These are phyloP conservation scores for Tauraco erythrolophus DNA, from an alignment of 2,113 vertebrate species.

Conservation along the genomic window DNA sequence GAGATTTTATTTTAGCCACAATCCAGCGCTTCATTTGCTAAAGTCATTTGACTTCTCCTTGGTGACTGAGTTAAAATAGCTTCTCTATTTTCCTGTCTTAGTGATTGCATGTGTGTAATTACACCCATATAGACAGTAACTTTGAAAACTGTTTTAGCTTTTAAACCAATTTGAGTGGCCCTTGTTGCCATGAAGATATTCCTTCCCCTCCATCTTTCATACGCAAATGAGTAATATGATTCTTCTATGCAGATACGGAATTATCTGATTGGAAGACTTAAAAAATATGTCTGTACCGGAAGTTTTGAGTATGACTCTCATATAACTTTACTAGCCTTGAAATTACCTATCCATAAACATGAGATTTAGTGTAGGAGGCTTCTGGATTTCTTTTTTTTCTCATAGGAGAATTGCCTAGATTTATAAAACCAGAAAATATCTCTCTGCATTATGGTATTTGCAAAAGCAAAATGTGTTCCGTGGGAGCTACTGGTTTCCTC, in stretches of 20 bases:
- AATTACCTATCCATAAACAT: slow-evolving; percentile 62
- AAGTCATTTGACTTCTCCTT: slow-evolving; percentile 59
- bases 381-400: not conserved
- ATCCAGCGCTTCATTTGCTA: slow-evolving; percentile 20
- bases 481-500: slow-evolving; percentile 20
- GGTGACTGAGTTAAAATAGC: slow-evolving; percentile 61
- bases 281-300: slow-evolving; percentile 19
- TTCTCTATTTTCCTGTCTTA: slow-evolving; percentile 51
- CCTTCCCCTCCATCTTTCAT: slow-evolving; percentile 1
- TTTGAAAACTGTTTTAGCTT: slow-evolving; percentile 52
- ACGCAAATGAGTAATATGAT: not conserved
- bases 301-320: slow-evolving; percentile 50
- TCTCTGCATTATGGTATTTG: slow-evolving; percentile 42
- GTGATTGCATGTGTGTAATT: slow-evolving; percentile 59
- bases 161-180: slow-evolving; percentile 32
- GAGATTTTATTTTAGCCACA: slow-evolving; percentile 17
- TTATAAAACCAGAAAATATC: slow-evolving; percentile 36
- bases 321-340: slow-evolving; percentile 60
- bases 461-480: slow-evolving; percentile 27
- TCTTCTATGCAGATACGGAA: not conserved
- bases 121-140: slow-evolving; percentile 44
- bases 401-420: slow-evolving; percentile 25
- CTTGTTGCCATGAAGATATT: slow-evolving; percentile 55
- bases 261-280: slow-evolving; percentile 9
- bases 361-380: slow-evolving; percentile 57